Evolutionary conservation across 2,888 invertebrate species (phyloP), one percentile per base, ranked within the genome.

Genomic region (Andricus quercusramuli): DNA sequence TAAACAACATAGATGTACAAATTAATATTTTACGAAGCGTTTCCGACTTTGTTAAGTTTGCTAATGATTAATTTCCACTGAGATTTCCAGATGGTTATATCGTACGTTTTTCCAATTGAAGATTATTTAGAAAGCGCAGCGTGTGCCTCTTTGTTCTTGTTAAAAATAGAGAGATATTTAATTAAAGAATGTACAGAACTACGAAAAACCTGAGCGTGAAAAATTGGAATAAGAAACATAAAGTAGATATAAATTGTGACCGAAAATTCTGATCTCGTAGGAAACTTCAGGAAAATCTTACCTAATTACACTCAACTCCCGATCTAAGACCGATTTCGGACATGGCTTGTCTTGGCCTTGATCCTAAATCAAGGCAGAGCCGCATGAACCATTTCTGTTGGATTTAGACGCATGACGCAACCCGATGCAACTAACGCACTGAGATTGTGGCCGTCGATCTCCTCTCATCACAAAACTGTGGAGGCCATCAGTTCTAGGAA

Each of bases 141-240:
- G 37, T 59, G 62, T 79, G 82, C 70, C 81, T 87, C 77, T 81
- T 83, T 79, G 68, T 82, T 86, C 82, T 79, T 83, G 86, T 87
- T 86, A 82, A 66, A 70, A 37, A 81, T 47, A 80, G 6, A 64
- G 47, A 85, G 79, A 83, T 80, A 74, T 80, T 81, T 78, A 78
- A 56, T 32, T 37, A 74, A n/a, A 47, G 64, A 64, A n/a, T 62
- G 44, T 77, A 77, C 64, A 77, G 25, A 77, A 68, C 22, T 68
- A 32, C 17, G 22, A 44, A 41, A 25, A 64, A 64, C 17, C 15
- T 62, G 51, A 74, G 74, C 74, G 74, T 74, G 74, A 37, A 74
- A 74, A 74, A 74, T 74, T 74, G 4, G 11, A 74, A n/a, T 32
- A 20, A 32, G n/a, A 32, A 74, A 32, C 25, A 74, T 29, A 51